Base-by-base conservation (phyloP, 2,888 invertebrate genomes). In the Nemotelus nigrinus region DNA sequence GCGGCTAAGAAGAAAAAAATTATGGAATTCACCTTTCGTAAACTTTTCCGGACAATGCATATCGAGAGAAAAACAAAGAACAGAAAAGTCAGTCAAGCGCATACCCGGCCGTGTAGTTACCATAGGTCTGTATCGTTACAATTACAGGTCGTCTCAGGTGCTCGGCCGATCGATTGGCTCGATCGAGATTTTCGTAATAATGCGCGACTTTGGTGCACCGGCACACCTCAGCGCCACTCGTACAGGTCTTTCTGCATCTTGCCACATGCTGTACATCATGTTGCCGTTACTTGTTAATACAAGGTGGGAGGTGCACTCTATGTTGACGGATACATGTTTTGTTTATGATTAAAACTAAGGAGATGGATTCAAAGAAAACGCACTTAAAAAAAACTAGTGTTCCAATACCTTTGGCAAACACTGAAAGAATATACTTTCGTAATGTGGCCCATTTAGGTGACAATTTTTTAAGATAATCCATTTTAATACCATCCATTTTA, bases 161-260 rank as follows among this genome's bases (percentile, higher is more conserved):
- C 44, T 7, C 63, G 1, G 25, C 43, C 50, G 72, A 76, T 58
- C 76, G 76, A 77, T 78, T 78, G 76, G 76, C 45, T 78, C 65
- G 77, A 79, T 79, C 75, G 47, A 43, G 63, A 75, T 79, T 79
- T 79, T 77, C 77, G 77, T 79, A 79, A 79, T 79, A 70, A 41
- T 74, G 63, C 60, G 41, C 47, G 48, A 47, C 55, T 53, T 60
- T 48, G 74, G 53, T 75, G 77, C 67, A 65, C 68, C 45, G 53
- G 47, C 58, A 63, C 58, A 57, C 76, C 55, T 7, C 65, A 71
- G n/a, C 48, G 45, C 41, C 6, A 39, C 74, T 25, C 71, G 58
- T 58, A 58, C 53, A 43, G 55, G 58, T 58, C 58, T 25, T 25
- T 25, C 25, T 7, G 58, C 50, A 25, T 58, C 25, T 41, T 10